A percentile compares a stretch with the other conserved stretches of the same genome.
These are phyloP conservation scores for Adoxophyes honmai DNA, from an alignment of 1,140 invertebrate species.

Conservation along the genomic window DNA sequence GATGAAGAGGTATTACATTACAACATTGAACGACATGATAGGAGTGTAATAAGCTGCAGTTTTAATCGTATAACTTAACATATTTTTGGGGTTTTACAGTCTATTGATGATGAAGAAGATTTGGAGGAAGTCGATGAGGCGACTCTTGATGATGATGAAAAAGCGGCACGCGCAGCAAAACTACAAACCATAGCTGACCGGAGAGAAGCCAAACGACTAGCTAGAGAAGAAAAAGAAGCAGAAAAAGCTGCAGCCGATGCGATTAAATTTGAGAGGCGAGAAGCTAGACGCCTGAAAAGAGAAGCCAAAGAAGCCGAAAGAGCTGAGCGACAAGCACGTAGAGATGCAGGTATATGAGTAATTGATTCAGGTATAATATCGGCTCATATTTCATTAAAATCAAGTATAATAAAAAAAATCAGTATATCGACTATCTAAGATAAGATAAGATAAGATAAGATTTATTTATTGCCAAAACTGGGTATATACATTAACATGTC, in stretches of 20 bases:
- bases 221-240: conserved; percentile 43
- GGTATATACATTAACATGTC: no score
- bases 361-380: no score
- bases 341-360: conserved; percentile 45
- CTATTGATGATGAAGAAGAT: conserved; percentile 50
- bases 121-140: conserved; percentile 65
- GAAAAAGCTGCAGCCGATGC: conserved; percentile 46
- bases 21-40: not conserved
- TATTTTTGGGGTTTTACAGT: conserved; percentile 22
- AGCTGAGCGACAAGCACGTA: conserved; percentile 44
- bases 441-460: no score
- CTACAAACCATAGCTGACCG: conserved; percentile 33
- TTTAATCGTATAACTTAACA: no score
- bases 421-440: no score
- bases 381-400: no score
- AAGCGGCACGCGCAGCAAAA: conserved; percentile 40
- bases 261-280: conserved; percentile 54
- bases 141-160: conserved; percentile 62
- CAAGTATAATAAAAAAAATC: no score
- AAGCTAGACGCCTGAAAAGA: conserved; percentile 47
- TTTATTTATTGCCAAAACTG: no score
- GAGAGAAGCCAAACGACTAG: conserved; percentile 40
- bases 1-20: conserved; percentile 49
- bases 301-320: conserved; percentile 50
- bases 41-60: no score